A percentile compares a stretch with the other conserved stretches of the same genome.
Evolutionary conservation across 2,888 invertebrate genomes (phyloP).

Genomic region (Rhaphigaster nebulosa): DNA sequence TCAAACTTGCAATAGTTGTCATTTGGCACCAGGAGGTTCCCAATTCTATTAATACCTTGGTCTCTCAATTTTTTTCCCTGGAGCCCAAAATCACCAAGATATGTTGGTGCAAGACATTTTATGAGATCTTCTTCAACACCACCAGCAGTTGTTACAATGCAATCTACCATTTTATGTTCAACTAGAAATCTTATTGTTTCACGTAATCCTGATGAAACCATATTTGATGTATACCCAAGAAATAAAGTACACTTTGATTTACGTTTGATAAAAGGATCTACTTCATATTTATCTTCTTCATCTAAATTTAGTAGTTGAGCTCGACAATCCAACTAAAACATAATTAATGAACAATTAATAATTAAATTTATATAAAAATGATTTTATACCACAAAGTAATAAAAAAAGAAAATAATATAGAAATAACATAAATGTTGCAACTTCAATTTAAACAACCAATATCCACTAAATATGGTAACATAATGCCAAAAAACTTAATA

Average conservation of each 20-base stretch:
- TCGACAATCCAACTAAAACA: slow-evolving; percentile 77
- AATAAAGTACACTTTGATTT: slow-evolving; percentile 93
- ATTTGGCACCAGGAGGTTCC: slow-evolving; percentile 97
- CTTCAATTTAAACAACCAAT: too few relatives aligned
- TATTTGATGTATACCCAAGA: slow-evolving; percentile 96
- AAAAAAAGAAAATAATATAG: too few relatives aligned
- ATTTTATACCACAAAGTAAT: background rate
- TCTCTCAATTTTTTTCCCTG: slow-evolving; percentile 84
- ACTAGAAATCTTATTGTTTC: slow-evolving; percentile 91
- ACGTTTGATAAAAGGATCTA: slow-evolving; percentile 84
- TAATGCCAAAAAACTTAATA: too few relatives aligned
- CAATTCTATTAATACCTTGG: slow-evolving; percentile 88
- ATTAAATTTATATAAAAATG: background rate
- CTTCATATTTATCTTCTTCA: slow-evolving; percentile 77
- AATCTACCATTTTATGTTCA: slow-evolving; percentile 90
- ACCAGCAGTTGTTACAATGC: slow-evolving; percentile 97
- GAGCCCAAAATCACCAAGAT: slow-evolving; percentile 90
- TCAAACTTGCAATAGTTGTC: slow-evolving; percentile 98
- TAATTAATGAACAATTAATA: slow-evolving; percentile 2
- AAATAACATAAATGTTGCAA: too few relatives aligned
- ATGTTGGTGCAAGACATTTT: slow-evolving; percentile 96
- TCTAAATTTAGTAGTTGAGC: slow-evolving; percentile 78
- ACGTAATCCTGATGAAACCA: slow-evolving; percentile 94
- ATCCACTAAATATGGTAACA: too few relatives aligned
- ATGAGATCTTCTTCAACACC: slow-evolving; percentile 99